Percentiles rank a stretch among this genome's conserved stretches.
These are phyloP conservation scores for Glaucopsyche alexis DNA, from an alignment of 2,888 invertebrate genomes.

Conservation along the genomic window DNA sequence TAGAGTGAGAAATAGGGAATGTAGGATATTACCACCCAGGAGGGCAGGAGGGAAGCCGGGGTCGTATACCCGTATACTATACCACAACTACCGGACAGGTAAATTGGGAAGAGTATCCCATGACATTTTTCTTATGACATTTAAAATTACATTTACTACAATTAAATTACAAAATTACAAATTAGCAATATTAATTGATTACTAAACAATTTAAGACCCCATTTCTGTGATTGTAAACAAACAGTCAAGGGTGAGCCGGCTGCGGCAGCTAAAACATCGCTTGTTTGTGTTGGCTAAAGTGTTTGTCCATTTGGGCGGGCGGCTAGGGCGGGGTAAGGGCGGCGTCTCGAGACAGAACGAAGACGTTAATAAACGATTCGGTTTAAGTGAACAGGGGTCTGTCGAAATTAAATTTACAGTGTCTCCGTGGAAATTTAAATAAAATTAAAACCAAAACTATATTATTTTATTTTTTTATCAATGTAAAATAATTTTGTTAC, in stretches of 20 bases:
- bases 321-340: not conserved
- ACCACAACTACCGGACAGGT: too few species aligned
- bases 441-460: not conserved
- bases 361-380: not conserved
- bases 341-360: not conserved
- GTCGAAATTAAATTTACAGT: not conserved
- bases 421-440: not conserved
- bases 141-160: too few species aligned
- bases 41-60: too few species aligned
- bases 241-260: not conserved
- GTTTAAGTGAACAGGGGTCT: not conserved
- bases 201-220: not conserved
- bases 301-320: conserved; percentile 24
- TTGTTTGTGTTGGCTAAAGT: conserved; percentile 16
- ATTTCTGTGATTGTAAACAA: not conserved
- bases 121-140: too few species aligned
- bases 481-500: too few species aligned
- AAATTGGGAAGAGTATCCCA: too few species aligned
- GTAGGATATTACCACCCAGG: too few species aligned
- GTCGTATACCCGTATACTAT: too few species aligned
- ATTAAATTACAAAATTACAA: too few species aligned
- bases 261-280: not conserved
- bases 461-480: not conserved
- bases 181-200: not conserved
- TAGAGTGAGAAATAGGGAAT: too few species aligned